These are phyloP conservation scores for Avahi laniger DNA, from an alignment of 2,797 vertebrate species.

Conservation along the genomic window DNA sequence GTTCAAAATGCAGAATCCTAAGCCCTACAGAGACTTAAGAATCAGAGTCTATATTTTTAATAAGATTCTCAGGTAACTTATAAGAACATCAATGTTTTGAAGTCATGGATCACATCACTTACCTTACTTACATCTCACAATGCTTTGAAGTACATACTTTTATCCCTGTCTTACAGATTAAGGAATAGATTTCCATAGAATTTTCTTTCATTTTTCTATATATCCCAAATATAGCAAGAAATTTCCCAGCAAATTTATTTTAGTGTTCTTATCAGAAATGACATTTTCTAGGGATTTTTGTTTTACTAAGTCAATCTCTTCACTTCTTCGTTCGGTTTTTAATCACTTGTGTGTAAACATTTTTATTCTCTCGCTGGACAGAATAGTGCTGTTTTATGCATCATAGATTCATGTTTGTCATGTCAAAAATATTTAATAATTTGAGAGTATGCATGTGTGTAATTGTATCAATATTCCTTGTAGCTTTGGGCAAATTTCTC, in stretches of 20 bases:
- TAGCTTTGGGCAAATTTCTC: neutral
- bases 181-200: neutral
- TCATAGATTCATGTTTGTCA: neutral
- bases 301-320: neutral
- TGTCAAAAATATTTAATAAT: neutral
- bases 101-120: neutral
- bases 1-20: neutral
- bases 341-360: neutral
- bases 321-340: neutral
- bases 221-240: neutral
- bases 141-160: neutral
- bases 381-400: neutral
- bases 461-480: neutral
- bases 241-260: neutral
- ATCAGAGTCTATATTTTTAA: neutral
- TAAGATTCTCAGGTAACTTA: neutral
- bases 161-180: neutral
- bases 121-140: neutral
- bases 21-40: neutral
- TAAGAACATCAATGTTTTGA: neutral
- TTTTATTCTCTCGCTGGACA: neutral
- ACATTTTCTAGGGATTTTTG: neutral
- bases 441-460: neutral
- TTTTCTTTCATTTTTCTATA: neutral
- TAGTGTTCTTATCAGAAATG: neutral